phyloP scores from a whole-genome alignment of 2,888 invertebrate species.

The Reticulitermes lucifugus region DNA sequence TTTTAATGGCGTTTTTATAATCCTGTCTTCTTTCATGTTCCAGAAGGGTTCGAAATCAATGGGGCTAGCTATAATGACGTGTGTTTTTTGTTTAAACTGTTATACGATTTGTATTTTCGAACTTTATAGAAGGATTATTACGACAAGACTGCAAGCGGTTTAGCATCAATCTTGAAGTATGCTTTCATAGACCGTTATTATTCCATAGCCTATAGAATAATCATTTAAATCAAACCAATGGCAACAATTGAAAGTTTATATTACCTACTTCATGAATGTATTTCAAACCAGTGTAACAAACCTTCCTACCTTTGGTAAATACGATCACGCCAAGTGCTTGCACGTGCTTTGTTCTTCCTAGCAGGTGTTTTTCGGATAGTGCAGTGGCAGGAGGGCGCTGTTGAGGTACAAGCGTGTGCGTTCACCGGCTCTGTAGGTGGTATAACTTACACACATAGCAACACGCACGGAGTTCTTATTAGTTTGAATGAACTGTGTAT shows the following conservation, averaged over 20 bases:
- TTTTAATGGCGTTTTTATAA: slow-evolving; percentile 20
- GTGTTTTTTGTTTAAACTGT: background rate
- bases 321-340: too few relatives aligned
- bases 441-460: too few relatives aligned
- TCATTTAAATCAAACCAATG: background rate
- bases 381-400: too few relatives aligned
- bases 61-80: background rate
- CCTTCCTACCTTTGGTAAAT: too few relatives aligned
- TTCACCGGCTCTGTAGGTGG: too few relatives aligned
- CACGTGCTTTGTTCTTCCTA: too few relatives aligned
- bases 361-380: too few relatives aligned
- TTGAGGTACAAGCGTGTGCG: too few relatives aligned
- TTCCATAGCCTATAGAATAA: background rate
- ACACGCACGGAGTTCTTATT: too few relatives aligned
- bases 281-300: too few relatives aligned
- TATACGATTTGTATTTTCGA: background rate
- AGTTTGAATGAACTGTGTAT: too few relatives aligned
- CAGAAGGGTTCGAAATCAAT: background rate
- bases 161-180: background rate
- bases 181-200: background rate
- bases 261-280: background rate
- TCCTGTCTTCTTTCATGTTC: background rate
- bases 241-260: background rate
- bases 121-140: background rate
- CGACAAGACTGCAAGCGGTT: background rate